phyloP scores from a whole-genome alignment of 2,113 vertebrate species.

The Crypturellus undulatus region DNA sequence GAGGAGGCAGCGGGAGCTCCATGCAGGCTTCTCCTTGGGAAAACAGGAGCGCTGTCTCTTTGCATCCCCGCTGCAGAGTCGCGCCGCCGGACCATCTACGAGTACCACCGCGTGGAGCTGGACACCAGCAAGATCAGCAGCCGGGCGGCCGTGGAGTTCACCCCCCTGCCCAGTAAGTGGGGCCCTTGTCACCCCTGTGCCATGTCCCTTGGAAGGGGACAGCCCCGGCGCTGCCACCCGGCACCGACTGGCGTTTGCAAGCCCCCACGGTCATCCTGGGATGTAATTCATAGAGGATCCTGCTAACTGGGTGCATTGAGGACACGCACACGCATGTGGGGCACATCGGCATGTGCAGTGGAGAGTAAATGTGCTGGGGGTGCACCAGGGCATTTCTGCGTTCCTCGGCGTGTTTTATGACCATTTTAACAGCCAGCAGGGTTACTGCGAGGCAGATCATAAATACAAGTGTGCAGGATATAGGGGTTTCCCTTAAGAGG shows the following conservation, averaged over 20 bases:
- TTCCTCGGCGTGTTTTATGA: background rate
- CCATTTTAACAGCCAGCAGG: slow-evolving; percentile 9
- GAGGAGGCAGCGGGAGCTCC: background rate
- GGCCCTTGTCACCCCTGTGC: too few relatives aligned
- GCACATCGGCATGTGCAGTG: background rate
- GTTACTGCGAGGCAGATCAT: background rate
- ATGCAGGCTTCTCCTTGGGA: background rate
- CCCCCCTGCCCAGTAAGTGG: slow-evolving; percentile 90
- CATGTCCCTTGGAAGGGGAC: background rate
- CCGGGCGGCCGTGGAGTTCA: slow-evolving; percentile 88
- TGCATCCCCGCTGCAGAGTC: slow-evolving; percentile 76
- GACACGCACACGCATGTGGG: background rate
- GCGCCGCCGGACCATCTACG: slow-evolving; percentile 87
- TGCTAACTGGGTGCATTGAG: background rate
- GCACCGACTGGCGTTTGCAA: background rate
- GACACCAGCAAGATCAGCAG: slow-evolving; percentile 84
- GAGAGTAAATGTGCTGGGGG: background rate
- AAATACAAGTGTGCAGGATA: background rate
- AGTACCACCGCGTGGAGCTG: slow-evolving; percentile 93
- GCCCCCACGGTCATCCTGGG: background rate
- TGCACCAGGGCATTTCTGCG: background rate
- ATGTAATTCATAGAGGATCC: background rate
- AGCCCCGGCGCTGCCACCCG: rapidly evolving
- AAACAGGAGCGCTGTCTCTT: background rate
- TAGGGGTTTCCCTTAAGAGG: background rate